phyloP scores from a whole-genome alignment of 2,888 invertebrate genomes.

The Parnassius orleans region DNA sequence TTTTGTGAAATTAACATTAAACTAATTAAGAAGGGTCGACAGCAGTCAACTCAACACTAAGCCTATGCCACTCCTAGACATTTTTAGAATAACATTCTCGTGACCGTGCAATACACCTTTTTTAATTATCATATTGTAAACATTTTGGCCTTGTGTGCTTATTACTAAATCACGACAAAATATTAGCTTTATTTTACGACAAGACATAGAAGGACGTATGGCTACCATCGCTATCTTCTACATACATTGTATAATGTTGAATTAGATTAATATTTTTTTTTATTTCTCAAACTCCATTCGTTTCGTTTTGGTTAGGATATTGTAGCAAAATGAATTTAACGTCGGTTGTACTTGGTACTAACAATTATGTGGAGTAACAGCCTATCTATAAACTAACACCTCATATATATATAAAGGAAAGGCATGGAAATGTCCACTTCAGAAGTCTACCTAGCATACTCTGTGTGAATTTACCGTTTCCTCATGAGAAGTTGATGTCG shows the following conservation, averaged over 20 bases:
- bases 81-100: conserved; percentile 16
- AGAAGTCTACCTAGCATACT: no score
- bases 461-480: no score
- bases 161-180: conserved; percentile 24
- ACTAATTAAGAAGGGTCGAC: background rate
- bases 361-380: no score
- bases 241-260: background rate
- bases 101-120: conserved; percentile 2
- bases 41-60: background rate
- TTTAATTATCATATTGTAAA: conserved; percentile 22
- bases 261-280: background rate
- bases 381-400: no score
- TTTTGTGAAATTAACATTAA: background rate
- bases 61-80: conserved; percentile 12
- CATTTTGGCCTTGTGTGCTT: conserved; percentile 22
- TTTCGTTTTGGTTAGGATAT: no score
- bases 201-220: background rate
- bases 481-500: no score
- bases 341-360: no score
- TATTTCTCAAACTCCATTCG: no score
- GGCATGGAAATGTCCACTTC: no score
- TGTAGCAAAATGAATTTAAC: no score
- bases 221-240: background rate
- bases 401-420: no score
- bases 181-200: conserved; percentile 7